A percentile compares a stretch with the other conserved stretches of the same genome.
Conservation (phyloP, 1,140 invertebrate species). For the Meloidogyne chitwoodi region DNA sequence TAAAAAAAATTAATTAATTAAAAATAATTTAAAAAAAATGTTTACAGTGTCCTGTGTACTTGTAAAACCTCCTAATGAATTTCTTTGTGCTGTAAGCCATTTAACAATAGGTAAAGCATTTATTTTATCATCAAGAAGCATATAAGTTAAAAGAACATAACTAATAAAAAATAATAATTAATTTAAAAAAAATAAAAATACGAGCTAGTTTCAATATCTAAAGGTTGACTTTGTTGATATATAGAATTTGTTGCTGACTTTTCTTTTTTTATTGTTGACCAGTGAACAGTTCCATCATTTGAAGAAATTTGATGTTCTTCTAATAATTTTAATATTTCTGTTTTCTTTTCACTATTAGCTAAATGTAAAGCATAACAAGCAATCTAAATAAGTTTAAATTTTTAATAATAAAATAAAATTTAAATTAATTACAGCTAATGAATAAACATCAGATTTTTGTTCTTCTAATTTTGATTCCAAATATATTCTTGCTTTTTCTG, state of each 20-base stretch:
- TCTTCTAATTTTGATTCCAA: constrained; percentile 70
- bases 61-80: constrained; percentile 75
- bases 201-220: constrained; percentile 76
- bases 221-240: constrained; percentile 71
- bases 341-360: constrained; percentile 70
- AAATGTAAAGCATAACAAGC: constrained; percentile 65
- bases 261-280: constrained; percentile 64
- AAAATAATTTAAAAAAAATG: constrained; percentile 48
- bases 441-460: constrained; percentile 72
- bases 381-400: not conserved
- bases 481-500: constrained; percentile 69
- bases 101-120: constrained; percentile 75
- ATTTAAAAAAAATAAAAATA: constrained; percentile 66
- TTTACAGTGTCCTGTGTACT: constrained; percentile 68
- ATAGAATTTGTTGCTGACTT: constrained; percentile 25
- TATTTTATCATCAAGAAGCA: constrained; percentile 66
- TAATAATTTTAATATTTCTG: constrained; percentile 69
- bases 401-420: constrained; percentile 57
- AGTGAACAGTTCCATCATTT: constrained; percentile 70
- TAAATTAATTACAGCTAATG: constrained; percentile 73
- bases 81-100: constrained; percentile 78
- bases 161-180: not conserved
- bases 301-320: constrained; percentile 64
- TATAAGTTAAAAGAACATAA: constrained; percentile 72
- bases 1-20: not conserved